These are phyloP conservation scores for Rhodeus uyekii DNA, from an alignment of 2,797 vertebrate genomes.

Conservation along the genomic window DNA sequence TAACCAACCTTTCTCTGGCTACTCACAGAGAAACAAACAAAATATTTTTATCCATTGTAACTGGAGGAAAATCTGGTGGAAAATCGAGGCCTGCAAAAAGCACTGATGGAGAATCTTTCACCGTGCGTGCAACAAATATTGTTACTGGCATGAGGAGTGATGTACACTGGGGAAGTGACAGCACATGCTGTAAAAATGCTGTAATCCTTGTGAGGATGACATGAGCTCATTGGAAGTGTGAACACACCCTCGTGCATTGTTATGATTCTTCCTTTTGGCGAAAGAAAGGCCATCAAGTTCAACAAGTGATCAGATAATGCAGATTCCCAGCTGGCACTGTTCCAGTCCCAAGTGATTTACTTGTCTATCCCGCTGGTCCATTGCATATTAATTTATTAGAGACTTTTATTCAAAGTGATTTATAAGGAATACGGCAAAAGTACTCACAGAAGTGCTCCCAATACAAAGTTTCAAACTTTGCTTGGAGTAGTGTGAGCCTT, in stretches of 20 bases:
- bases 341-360: not conserved
- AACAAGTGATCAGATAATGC: conserved; percentile 21
- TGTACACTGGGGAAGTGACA: conserved; percentile 40
- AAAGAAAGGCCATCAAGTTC: not conserved
- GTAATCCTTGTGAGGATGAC: conserved; percentile 34
- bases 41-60: not conserved
- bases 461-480: too few species aligned
- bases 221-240: conserved; percentile 17
- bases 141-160: conserved; percentile 32
- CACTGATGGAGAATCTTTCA: conserved; percentile 24
- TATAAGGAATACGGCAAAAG: too few species aligned
- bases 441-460: too few species aligned
- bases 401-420: too few species aligned
- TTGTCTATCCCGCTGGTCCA: not conserved
- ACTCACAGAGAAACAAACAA: not conserved
- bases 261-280: not conserved
- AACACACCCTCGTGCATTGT: conserved; percentile 3
- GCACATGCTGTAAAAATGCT: conserved; percentile 46
- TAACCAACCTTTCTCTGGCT: not conserved
- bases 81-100: conserved; percentile 17
- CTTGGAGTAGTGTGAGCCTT: too few species aligned
- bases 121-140: conserved; percentile 53
- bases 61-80: not conserved
- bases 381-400: too few species aligned
- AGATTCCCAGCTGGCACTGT: not conserved